A percentile compares a stretch with the other conserved stretches of the same genome.
These are phyloP conservation scores for Perithous albicinctus DNA, from an alignment of 2,888 invertebrate species.

Conservation along the genomic window DNA sequence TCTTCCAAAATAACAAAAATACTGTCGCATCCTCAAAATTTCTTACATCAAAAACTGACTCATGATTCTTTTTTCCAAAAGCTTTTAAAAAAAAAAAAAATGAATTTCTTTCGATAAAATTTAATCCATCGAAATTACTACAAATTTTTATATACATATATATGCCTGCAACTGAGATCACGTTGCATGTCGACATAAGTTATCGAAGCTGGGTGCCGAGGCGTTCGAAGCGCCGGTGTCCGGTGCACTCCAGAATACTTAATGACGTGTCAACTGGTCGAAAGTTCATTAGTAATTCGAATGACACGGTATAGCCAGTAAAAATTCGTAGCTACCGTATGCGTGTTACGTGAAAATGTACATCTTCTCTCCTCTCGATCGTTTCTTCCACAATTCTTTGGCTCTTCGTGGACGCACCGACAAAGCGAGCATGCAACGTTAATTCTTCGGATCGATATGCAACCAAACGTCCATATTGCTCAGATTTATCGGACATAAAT, in stretches of 20 bases:
- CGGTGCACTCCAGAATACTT: slow-evolving; percentile 57
- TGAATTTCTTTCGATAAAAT: background rate
- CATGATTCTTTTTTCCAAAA: background rate
- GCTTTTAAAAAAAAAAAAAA: too few relatives aligned
- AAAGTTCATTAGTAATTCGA: slow-evolving; percentile 62
- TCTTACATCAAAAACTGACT: background rate
- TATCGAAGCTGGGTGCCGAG: slow-evolving; percentile 28
- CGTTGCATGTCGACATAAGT: background rate
- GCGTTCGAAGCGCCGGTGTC: slow-evolving; percentile 28
- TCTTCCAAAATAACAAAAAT: too few relatives aligned
- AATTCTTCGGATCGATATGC: slow-evolving; percentile 35
- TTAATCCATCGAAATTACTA: background rate
- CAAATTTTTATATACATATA: too few relatives aligned
- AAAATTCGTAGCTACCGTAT: slow-evolving; percentile 35
- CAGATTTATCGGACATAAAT: slow-evolving; percentile 15
- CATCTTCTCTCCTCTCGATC: slow-evolving; percentile 36
- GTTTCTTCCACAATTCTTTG: slow-evolving; percentile 22
- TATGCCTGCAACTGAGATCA: background rate
- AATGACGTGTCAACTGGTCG: slow-evolving; percentile 51
- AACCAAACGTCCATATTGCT: background rate
- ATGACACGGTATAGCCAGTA: slow-evolving; percentile 25
- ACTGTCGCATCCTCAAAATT: background rate
- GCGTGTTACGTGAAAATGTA: slow-evolving; percentile 22
- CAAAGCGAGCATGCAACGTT: slow-evolving; percentile 25
- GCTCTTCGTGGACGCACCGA: slow-evolving; percentile 8